These are phyloP conservation scores for Oceanites oceanicus DNA, from an alignment of 2,113 vertebrate genomes.

Conservation along the genomic window DNA sequence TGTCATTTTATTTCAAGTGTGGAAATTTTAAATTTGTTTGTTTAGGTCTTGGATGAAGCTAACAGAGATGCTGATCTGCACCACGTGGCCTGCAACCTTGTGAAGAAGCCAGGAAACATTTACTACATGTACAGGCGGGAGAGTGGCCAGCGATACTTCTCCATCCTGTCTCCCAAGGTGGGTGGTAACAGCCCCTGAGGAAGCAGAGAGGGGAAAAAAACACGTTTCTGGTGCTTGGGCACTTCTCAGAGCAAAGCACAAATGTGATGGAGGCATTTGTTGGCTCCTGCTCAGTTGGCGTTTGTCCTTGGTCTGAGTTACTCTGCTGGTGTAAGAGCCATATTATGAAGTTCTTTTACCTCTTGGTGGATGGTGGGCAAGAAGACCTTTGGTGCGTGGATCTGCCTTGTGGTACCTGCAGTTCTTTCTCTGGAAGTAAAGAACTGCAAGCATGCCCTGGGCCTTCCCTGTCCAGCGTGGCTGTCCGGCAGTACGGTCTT, in stretches of 20 bases:
- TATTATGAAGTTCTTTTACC: not conserved
- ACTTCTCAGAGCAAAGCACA: not conserved
- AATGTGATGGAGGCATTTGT: not conserved
- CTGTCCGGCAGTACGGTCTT: not conserved
- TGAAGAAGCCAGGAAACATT: constrained; percentile 92
- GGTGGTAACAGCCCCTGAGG: not conserved
- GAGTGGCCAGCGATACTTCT: constrained; percentile 93
- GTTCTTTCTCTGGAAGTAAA: not conserved
- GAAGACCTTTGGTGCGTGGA: not conserved
- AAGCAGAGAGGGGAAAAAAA: not conserved
- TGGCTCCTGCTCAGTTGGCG: not conserved
- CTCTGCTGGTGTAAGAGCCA: not conserved
- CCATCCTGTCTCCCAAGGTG: constrained; percentile 93
- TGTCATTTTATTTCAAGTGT: not conserved
- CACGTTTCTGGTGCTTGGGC: not conserved
- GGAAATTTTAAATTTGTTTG: not conserved
- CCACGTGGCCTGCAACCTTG: constrained; percentile 90
- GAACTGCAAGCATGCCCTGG: fast-evolving
- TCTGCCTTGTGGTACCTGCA: not conserved
- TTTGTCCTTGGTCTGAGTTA: not conserved
- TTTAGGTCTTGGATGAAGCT: constrained; percentile 91
- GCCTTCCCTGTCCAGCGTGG: not conserved
- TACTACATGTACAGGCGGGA: constrained; percentile 90
- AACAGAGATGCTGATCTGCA: constrained; percentile 91
- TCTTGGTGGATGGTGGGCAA: not conserved